Evolutionary conservation across 2,888 invertebrate species (phyloP), one percentile per base, ranked within the genome.

Genomic region (Cephus spinipes): DNA sequence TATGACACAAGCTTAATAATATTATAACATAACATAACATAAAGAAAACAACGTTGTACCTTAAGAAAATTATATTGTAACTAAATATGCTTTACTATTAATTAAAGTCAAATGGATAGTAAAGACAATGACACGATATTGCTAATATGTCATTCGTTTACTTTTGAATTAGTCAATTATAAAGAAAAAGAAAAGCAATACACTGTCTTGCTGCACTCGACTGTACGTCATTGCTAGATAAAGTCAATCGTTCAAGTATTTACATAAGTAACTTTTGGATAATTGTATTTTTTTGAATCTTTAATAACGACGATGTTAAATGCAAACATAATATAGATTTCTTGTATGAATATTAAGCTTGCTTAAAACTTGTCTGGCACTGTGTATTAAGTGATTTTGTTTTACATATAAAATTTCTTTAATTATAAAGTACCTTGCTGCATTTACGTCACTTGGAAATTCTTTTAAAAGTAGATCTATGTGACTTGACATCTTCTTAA

Each of bases 1-100:
- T 73, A 69, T 33, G 68, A 74, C 74, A 74, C 74, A 74, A 33
- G 74, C 74, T 74, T 74, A 74, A 74, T 74, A 74, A 74, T 74
- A 74, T 23, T 74, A 36, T n/a, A 35, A 74, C 12, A 31, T 74
- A 34, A 74, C 12, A 30, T 74, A 74, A 35, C 35, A 36, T 55
- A 55, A 55, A 55, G 55, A 74, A 36, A 74, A 74, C n/a, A 35
- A 30, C 33, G 32, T 35, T 35, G 11, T 74, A 74, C 36, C 30
- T 33, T 74, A 74, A 74, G 74, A 74, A 74, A 74, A 74, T 74
- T 74, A 23, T 35, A 74, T 36, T 23, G 74, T 74, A 74, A 55
- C 23, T 33, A 74, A 33, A 23, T 74, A 74, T 35, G 74, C 74
- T 74, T 74, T 74, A 35, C 33, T 33, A n/a, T 35, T 74, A 30